Conservation (phyloP, 2,797 vertebrate species). For the Eulemur mongoz region DNA sequence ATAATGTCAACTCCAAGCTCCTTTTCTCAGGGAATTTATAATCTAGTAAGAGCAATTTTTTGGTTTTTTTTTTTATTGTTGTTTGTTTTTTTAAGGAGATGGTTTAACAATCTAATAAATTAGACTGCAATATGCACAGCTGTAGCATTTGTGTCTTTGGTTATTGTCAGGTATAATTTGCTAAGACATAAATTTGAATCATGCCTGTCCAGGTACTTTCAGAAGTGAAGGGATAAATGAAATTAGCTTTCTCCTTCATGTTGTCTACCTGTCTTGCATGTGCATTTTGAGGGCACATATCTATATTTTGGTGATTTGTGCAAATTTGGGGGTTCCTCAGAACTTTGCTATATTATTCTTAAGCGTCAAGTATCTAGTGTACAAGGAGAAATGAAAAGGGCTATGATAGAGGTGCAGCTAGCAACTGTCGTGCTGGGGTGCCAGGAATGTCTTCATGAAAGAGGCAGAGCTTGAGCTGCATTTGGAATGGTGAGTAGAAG, state of each 20-base stretch:
- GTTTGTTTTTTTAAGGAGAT: background rate
- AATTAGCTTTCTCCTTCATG: fast-evolving
- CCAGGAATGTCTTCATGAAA: background rate
- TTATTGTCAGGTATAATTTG: background rate
- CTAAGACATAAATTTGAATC: background rate
- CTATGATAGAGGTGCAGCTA: background rate
- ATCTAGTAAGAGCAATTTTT: background rate
- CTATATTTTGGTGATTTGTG: background rate
- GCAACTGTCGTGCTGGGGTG: fast-evolving
- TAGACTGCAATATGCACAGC: background rate
- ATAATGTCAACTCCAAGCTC: background rate
- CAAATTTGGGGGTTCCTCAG: background rate
- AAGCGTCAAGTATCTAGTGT: fast-evolving
- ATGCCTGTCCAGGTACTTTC: background rate
- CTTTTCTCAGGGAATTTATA: background rate
- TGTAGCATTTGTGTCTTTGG: background rate
- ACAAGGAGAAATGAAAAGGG: background rate
- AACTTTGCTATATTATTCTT: background rate
- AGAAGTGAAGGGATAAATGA: background rate
- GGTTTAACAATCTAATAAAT: background rate
- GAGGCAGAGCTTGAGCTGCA: background rate
- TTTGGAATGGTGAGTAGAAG: background rate
- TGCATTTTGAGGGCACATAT: background rate
- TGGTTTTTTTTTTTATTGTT: background rate
- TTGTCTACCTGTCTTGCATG: fast-evolving